These are phyloP conservation scores for Chymomyza amoena DNA, from an alignment of 2,888 invertebrate genomes.

Conservation along the genomic window DNA sequence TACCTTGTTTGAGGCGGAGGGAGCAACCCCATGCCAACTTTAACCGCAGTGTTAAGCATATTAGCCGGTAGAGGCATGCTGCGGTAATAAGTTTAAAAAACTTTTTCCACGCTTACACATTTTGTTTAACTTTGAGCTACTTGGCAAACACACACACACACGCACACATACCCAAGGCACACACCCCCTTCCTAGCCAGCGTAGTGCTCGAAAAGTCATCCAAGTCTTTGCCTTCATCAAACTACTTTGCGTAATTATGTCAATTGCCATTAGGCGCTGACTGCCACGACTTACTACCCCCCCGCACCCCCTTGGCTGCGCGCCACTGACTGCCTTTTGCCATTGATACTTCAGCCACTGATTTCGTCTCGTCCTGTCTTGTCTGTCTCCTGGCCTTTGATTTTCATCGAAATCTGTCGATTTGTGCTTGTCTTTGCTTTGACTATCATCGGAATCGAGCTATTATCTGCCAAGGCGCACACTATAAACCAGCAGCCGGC, in stretches of 20 bases:
- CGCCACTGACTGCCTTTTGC: neutral
- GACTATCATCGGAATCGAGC: constrained; percentile 13
- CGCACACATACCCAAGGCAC: neutral
- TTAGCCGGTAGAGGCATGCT: neutral
- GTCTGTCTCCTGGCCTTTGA: constrained; percentile 46
- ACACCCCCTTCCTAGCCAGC: neutral
- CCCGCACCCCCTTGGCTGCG: neutral
- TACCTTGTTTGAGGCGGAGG: neutral
- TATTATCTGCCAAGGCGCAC: neutral
- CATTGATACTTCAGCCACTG: neutral
- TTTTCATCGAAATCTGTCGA: constrained; percentile 44
- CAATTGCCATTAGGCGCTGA: constrained; percentile 61
- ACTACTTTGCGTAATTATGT: constrained; percentile 74
- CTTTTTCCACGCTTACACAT: constrained; percentile 41
- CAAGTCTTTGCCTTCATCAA: constrained; percentile 3
- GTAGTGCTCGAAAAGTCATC: neutral
- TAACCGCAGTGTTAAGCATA: neutral
- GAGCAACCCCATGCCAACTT: neutral
- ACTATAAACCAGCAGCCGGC: constrained; percentile 31
- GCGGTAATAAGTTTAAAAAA: constrained; percentile 69
- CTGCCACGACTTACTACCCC: constrained; percentile 11
- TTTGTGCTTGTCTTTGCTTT: constrained; percentile 24
- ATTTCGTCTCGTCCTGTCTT: neutral
- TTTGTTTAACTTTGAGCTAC: neutral
- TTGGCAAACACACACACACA: neutral